Evolutionary conservation across 1,140 invertebrate species (phyloP).

Genomic region (Colletes gigas): DNA sequence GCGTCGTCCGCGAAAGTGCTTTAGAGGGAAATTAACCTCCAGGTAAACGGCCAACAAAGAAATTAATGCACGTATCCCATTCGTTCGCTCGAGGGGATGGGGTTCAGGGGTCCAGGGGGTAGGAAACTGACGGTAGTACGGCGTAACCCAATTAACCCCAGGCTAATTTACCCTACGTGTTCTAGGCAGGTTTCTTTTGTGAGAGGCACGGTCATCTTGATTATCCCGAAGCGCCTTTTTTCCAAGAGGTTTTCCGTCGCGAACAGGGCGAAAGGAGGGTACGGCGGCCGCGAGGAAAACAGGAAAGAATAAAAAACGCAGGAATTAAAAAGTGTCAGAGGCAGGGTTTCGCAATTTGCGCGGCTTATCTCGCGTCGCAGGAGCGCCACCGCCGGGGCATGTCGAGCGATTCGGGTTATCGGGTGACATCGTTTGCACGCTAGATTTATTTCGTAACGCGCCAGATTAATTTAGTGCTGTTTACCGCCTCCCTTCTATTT

Average conservation of each 20-base stretch:
- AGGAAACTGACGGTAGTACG: constrained; percentile 33
- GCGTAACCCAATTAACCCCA: constrained; percentile 65
- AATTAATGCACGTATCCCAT: constrained; percentile 59
- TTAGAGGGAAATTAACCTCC: constrained; percentile 43
- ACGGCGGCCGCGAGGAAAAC: not conserved
- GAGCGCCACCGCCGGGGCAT: not conserved
- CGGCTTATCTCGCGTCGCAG: constrained; percentile 31
- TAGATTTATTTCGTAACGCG: constrained; percentile 29
- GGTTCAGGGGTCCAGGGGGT: not conserved
- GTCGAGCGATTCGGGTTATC: constrained; percentile 38
- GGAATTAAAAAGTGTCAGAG: constrained; percentile 39
- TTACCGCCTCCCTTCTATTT: not conserved
- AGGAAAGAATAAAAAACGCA: not conserved
- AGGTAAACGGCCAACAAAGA: constrained; percentile 49
- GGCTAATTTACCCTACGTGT: constrained; percentile 65
- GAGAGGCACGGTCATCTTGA: constrained; percentile 53
- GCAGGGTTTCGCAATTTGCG: constrained; percentile 41
- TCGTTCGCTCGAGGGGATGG: constrained; percentile 23
- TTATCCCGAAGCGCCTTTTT: constrained; percentile 43
- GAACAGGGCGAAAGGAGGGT: not conserved
- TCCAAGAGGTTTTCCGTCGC: not conserved
- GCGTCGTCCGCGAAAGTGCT: constrained; percentile 18
- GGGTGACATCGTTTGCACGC: constrained; percentile 24
- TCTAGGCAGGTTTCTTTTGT: constrained; percentile 48
- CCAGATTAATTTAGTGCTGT: constrained; percentile 8